Evolutionary conservation across 2,888 invertebrate genomes (phyloP), one percentile per base, ranked within the genome.

Genomic region (Erpobdella octoculata): DNA sequence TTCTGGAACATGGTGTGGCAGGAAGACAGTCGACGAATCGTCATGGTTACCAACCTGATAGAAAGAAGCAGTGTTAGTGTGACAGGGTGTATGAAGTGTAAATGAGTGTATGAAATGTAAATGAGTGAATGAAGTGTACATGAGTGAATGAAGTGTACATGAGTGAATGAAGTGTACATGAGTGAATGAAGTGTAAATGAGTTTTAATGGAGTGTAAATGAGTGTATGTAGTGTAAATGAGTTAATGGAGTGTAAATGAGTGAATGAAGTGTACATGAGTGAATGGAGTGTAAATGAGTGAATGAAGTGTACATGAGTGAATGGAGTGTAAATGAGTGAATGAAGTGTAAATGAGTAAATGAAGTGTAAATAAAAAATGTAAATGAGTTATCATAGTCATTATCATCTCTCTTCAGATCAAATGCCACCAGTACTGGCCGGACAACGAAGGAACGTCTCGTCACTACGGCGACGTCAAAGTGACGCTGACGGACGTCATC

Each of bases 1-100:
- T 96, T 98, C 85, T 98, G 97, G 96, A 89, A 91, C 77, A 98
- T 98, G 97, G 91, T 96, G 65, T 97, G 96, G 92, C 97, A 98
- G 85, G 96, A 98, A 83, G 93, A 96, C 82, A 91, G 92, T 72
- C 88, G 93, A 74, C 93, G 98, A 74, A 96, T 99, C 80, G 96
- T 98, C 76, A 98, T 98, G 97, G 95, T 95, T 75, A 97, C 97
- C 78, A 97, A 95, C 86, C 95, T 97, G 85, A 90, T 92, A 78
- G 97, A 97, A 84, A 87, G 96, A 76, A 92, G 92, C 76, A 92
- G 92, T 75, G 81, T 82, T 72, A 72, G 69, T 69, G 15, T 58
- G 28, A 18, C 8, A n/a, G n/a, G n/a, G n/a, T 31, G 33, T n/a
- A 35, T 31, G 18, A n/a, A 1, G 64, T 33, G 15, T 36, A 36